Evolutionary conservation across 2,888 invertebrate genomes (phyloP), one percentile per base, ranked within the genome.

Genomic region (Thereva unica): DNA sequence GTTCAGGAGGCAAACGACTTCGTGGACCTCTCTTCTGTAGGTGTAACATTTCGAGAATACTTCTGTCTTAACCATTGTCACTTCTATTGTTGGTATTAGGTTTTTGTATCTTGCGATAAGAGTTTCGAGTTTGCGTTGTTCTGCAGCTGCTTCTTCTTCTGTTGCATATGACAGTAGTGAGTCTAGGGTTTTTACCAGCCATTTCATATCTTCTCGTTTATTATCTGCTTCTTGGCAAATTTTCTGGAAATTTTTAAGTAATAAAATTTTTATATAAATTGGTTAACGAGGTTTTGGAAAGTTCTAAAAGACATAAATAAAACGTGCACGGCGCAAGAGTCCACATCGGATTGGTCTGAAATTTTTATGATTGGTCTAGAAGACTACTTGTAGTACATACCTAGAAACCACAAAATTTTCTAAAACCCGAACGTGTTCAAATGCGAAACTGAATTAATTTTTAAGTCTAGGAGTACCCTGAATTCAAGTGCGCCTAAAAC

Each of bases 181-280:
- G 75, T 97, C 95, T 61, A 97, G 82, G 9, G 92, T 93, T 80
- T 95, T 93, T 1, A 95, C 93, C 65, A 97, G 84, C 93, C 95
- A 95, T 77, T 95, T 95, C 90, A 96, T 95, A 75, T 95, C 94
- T 79, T 95, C 95, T 37, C 94, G 87, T 78, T 93, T 92, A 68
- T 86, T 86, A 78, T 96, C 95, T 42, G 95, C 94, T 82, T 95
- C 93, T 69, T 90, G 89, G 78, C 95, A 95, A 73, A 95, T 91
- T 78, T 87, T 88, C 95, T 95, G 82, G 4, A 80, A 78, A 72
- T 8, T 42, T 42, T 42, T 42, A 8, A 42, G 9, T 9, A 42
- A 42, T 42, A 9, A 4, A 42, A 42, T 42, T 42, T 42, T 23
- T 23, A 23, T 23, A 2, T 23, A 23, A 23, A 23, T 23, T 23